Percentiles rank a stretch among this genome's conserved stretches.
These are phyloP conservation scores for Microcebus griseorufus DNA, from an alignment of 2,113 vertebrate genomes.

Conservation along the genomic window DNA sequence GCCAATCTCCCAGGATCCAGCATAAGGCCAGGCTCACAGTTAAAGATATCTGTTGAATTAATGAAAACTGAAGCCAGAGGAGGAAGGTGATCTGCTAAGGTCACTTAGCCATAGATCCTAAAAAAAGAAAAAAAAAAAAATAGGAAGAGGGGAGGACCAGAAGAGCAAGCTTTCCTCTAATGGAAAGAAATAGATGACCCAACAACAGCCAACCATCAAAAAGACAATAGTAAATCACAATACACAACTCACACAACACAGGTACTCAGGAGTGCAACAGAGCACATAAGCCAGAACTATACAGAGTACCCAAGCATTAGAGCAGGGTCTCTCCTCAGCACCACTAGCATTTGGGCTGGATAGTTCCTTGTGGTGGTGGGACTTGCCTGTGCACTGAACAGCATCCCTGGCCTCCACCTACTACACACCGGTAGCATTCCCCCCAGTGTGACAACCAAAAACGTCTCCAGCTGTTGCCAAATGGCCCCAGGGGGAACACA, in stretches of 20 bases:
- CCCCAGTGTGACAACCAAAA: neutral
- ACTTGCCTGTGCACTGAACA: fast-evolving
- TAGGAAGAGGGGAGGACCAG: neutral
- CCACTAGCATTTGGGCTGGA: neutral
- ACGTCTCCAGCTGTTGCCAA: neutral
- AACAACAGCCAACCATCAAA: neutral
- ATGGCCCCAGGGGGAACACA: neutral
- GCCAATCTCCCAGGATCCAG: neutral
- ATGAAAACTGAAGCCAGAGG: neutral
- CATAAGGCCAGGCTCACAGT: neutral
- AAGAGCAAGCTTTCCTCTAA: neutral
- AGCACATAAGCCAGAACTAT: neutral
- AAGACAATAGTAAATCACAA: neutral
- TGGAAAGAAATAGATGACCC: neutral
- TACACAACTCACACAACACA: neutral
- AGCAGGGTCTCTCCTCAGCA: neutral
- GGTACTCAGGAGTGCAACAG: fast-evolving
- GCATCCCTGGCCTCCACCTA: neutral
- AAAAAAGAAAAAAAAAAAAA: neutral
- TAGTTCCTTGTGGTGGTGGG: neutral
- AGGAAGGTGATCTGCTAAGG: neutral
- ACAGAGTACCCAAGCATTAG: neutral
- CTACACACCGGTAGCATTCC: fast-evolving
- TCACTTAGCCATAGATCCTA: neutral
- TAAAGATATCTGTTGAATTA: neutral